Evolutionary conservation across 2,113 vertebrate genomes (phyloP), one percentile per base, ranked within the genome.

Genomic region (Xenus cinereus): DNA sequence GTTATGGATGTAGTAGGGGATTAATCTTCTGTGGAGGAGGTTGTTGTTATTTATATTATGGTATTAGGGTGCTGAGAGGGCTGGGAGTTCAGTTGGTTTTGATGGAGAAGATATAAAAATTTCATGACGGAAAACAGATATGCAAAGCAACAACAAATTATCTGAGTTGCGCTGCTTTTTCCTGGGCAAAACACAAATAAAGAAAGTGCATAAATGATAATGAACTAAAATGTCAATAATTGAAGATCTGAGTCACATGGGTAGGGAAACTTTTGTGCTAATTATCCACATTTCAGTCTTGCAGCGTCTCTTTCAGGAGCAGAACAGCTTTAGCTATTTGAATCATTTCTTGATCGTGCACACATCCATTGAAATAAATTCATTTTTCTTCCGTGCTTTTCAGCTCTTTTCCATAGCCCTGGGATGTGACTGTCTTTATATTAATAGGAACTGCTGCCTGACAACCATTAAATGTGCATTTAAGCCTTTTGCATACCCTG

Each of bases 381-480:
- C 77, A 87, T 94, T 97, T 97, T 93, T 94, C 95, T 76, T 90
- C 87, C 0, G 1, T 76, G 86, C 84, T 94, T 93, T 94, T 93
- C 91, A 91, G 78, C 84, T 89, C 74, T 95, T 89, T 84, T 93
- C 93, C 96, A 89, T 89, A 93, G 96, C 94, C 94, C 89, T 95
- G 90, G 91, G 95, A 97, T 92, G 96, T 83, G 80, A 78, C 93
- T 95, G 89, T 96, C 94, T 93, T 94, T 97, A 83, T 95, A 96
- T 97, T 96, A 95, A 96, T 95, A 96, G 89, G 94, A 96, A 54
- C 89, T 85, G 94, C 93, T 95, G 89, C 92, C 95, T 96, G 95
- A 97, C 97, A 97, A 93, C 94, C 97, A 97, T 96, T 97, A 97
- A 97, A 97, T 96, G 97, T 87, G 84, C 95, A 94, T 97, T 97